These are phyloP conservation scores for Acrocephalus scirpaceus DNA, from an alignment of 2,797 vertebrate species.

Conservation along the genomic window DNA sequence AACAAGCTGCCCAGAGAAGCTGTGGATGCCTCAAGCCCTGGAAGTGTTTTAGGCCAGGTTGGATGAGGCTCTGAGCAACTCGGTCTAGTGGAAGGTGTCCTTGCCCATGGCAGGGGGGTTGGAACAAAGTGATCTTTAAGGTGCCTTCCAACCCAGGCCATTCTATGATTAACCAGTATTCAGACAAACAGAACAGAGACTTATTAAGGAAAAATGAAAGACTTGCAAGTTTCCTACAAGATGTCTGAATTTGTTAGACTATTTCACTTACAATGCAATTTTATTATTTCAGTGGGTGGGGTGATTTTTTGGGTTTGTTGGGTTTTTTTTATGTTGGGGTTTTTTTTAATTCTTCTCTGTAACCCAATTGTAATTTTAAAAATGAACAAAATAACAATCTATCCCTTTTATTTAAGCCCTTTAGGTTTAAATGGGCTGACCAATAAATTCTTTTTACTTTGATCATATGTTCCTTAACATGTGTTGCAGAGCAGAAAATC, in stretches of 20 bases:
- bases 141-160: background rate
- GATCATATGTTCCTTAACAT: background rate
- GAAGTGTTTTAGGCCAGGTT: background rate
- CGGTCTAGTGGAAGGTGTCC: background rate
- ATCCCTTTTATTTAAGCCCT: background rate
- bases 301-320: rapidly evolving
- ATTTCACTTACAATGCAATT: background rate
- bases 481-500: background rate
- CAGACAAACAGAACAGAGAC: background rate
- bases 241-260: background rate
- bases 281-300: background rate
- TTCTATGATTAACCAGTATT: background rate
- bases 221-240: background rate
- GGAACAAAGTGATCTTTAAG: background rate
- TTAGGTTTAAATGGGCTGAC: background rate
- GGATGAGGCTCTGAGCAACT: background rate
- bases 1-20: background rate
- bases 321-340: background rate
- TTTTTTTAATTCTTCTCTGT: background rate
- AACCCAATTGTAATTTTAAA: background rate
- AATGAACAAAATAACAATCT: background rate
- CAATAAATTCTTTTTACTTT: background rate
- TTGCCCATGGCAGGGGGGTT: background rate
- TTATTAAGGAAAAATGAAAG: background rate
- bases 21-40: no score